phyloP scores from a whole-genome alignment of 2,888 invertebrate species.

The Polyploca ridens region DNA sequence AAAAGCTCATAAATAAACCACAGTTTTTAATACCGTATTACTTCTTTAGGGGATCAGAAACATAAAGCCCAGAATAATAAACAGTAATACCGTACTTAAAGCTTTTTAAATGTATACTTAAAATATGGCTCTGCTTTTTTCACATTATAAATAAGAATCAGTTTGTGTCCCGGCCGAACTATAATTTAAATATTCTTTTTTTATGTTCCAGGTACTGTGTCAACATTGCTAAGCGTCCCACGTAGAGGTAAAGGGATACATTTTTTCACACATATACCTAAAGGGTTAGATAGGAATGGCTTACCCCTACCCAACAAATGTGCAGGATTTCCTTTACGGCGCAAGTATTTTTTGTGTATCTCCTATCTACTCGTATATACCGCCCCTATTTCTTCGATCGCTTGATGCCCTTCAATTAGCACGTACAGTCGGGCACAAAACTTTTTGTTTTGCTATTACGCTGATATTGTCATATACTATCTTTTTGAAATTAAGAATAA shows the following conservation, averaged over 20 bases:
- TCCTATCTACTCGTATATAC: neutral
- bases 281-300: constrained; percentile 27
- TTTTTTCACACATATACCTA: constrained; percentile 26
- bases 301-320: constrained; percentile 25
- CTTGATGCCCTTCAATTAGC: constrained; percentile 18
- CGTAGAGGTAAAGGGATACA: constrained; percentile 15
- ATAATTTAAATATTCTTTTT: neutral
- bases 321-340: constrained; percentile 32
- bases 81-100: too few species aligned
- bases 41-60: too few species aligned
- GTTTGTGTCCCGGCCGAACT: neutral
- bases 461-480: too few species aligned
- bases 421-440: neutral
- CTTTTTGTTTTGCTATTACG: too few species aligned
- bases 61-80: too few species aligned
- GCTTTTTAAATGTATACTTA: too few species aligned
- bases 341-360: constrained; percentile 16
- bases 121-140: too few species aligned
- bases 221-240: constrained; percentile 6
- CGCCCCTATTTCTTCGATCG: neutral
- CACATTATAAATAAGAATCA: too few species aligned
- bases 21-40: too few species aligned
- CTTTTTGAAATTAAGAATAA: too few species aligned
- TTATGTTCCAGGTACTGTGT: constrained; percentile 7
- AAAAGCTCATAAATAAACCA: too few species aligned